Evolutionary conservation across 2,797 vertebrate species (phyloP).

Genomic region (Rhynchotus rufescens): DNA sequence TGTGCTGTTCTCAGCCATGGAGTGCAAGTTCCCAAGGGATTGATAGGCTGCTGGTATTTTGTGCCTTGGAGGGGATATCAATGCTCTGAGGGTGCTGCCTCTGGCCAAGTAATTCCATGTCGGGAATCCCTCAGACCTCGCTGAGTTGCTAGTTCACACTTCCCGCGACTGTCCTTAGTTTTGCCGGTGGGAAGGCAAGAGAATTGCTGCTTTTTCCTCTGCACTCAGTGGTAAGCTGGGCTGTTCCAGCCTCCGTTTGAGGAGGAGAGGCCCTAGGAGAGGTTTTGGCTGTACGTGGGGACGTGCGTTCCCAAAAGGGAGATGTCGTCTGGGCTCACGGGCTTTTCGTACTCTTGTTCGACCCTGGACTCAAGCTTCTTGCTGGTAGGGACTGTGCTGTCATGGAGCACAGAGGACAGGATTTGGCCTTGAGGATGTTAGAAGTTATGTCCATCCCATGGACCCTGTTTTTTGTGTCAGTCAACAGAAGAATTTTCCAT

Average conservation of each 20-base stretch:
- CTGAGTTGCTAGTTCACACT: neutral
- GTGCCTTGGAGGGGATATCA: neutral
- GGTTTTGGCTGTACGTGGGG: neutral
- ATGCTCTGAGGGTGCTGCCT: neutral
- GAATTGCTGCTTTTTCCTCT: neutral
- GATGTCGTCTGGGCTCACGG: neutral
- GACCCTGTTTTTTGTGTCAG: neutral
- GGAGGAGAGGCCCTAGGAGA: neutral
- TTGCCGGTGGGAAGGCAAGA: neutral
- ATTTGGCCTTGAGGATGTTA: conserved; percentile 34
- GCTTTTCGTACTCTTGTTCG: neutral
- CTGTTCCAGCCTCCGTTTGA: neutral
- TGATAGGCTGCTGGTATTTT: neutral
- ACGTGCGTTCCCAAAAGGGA: neutral
- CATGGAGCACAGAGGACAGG: conserved; percentile 2
- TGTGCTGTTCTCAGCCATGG: neutral
- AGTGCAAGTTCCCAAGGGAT: neutral
- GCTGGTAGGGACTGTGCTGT: conserved; percentile 2
- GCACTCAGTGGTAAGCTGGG: neutral
- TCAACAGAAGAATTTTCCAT: conserved; percentile 33
- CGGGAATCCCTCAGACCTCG: neutral
- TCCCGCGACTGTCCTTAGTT: neutral
- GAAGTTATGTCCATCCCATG: neutral
- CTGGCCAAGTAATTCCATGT: neutral
- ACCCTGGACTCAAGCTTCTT: neutral